Conservation (phyloP, 2,888 invertebrate genomes). For the Orchesellides sinensis region DNA sequence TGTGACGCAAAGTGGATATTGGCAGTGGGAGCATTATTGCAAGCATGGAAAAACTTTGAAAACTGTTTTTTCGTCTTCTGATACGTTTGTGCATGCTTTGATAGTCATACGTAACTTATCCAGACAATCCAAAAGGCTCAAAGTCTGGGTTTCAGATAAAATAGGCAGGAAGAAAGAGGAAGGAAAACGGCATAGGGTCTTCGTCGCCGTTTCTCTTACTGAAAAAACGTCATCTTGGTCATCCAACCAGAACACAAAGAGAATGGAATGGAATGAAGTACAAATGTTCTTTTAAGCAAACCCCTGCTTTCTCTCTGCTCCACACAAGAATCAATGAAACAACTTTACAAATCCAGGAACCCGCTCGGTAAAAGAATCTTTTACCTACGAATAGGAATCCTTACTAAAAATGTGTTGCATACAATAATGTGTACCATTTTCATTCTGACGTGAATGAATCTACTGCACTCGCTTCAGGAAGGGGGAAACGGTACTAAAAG, state of each 20-base stretch:
- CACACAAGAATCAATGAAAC: not conserved
- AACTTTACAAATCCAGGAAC: not conserved
- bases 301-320: too few relatives aligned
- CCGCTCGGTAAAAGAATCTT: too few relatives aligned
- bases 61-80: not conserved
- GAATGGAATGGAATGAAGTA: not conserved
- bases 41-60: not conserved
- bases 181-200: not conserved
- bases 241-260: not conserved
- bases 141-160: not conserved
- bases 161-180: conserved; percentile 11
- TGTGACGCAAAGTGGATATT: conserved; percentile 25
- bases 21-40: not conserved
- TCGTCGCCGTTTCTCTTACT: too few relatives aligned
- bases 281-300: too few relatives aligned
- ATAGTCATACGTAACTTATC: conserved; percentile 33
- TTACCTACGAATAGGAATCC: too few relatives aligned
- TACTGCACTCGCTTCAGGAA: not conserved
- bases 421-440: too few relatives aligned
- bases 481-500: not conserved
- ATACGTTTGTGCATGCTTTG: too few relatives aligned
- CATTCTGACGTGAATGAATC: too few relatives aligned
- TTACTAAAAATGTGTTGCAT: too few relatives aligned
- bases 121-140: conserved; percentile 36
- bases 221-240: not conserved